Evolutionary conservation across 2,113 vertebrate species (phyloP).

Genomic region (Scatophagus argus): DNA sequence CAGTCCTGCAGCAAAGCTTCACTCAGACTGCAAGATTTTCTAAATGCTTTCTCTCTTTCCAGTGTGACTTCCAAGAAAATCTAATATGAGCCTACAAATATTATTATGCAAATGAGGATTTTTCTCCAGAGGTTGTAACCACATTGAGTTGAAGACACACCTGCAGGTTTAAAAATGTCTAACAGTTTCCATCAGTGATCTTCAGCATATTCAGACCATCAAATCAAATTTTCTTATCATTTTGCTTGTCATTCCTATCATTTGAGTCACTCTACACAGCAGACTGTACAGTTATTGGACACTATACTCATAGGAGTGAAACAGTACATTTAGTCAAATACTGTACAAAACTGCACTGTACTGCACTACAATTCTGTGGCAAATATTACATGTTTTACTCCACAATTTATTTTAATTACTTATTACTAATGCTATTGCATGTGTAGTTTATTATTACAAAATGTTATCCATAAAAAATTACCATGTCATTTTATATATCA

Average conservation of each 20-base stretch:
- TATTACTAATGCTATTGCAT: too few species aligned
- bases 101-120: slow-evolving; percentile 30
- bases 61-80: slow-evolving; percentile 20
- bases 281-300: not conserved
- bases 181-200: not conserved
- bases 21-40: slow-evolving; percentile 20
- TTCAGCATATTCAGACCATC: not conserved
- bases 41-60: slow-evolving; percentile 18
- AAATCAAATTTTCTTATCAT: not conserved
- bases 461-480: too few species aligned
- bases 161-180: not conserved
- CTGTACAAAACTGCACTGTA: too few species aligned
- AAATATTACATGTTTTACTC: too few species aligned
- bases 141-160: not conserved
- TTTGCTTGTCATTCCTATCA: not conserved
- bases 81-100: slow-evolving; percentile 18
- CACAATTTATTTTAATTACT: too few species aligned
- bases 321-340: too few species aligned
- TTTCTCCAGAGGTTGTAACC: slow-evolving; percentile 4
- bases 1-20: slow-evolving; percentile 38
- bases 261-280: not conserved
- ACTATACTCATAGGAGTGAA: not conserved
- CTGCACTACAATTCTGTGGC: too few species aligned
- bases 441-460: too few species aligned
- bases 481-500: too few species aligned